These are phyloP conservation scores for Acromyrmex echinatior DNA, from an alignment of 1,140 invertebrate genomes.

Conservation along the genomic window DNA sequence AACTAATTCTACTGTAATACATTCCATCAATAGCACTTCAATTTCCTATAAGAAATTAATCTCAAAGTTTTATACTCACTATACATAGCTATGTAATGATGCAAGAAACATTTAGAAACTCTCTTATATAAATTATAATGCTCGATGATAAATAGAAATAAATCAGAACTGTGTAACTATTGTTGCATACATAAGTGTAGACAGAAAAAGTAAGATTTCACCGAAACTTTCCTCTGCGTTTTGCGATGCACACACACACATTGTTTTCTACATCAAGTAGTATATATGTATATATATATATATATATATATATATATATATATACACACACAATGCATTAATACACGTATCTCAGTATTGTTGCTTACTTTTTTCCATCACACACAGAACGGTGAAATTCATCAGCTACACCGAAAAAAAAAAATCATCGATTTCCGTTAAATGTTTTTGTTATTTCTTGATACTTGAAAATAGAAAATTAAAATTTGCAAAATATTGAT, in stretches of 20 bases:
- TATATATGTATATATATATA: neutral
- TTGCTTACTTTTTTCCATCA: slow-evolving; percentile 14
- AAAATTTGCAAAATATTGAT: neutral
- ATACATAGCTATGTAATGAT: neutral
- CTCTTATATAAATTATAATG: neutral
- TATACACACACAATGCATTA: neutral
- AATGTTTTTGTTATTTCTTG: neutral
- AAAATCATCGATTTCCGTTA: neutral
- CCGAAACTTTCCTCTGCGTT: slow-evolving; percentile 48
- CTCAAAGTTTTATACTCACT: neutral
- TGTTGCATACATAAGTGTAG: slow-evolving; percentile 22
- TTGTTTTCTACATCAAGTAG: slow-evolving; percentile 28
- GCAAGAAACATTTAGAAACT: slow-evolving; percentile 44
- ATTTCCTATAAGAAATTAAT: slow-evolving; percentile 7
- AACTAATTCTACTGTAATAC: neutral
- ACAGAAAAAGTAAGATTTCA: slow-evolving; percentile 65
- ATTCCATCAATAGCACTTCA: neutral
- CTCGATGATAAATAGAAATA: neutral
- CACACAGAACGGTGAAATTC: neutral
- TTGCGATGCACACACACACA: neutral
- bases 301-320: too few relatives aligned
- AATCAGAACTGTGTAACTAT: slow-evolving; percentile 27
- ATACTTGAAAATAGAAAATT: neutral
- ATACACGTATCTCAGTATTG: neutral
- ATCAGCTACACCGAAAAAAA: neutral